These are phyloP conservation scores for Adrianichthys oophorus DNA, from an alignment of 2,797 vertebrate genomes.

Conservation along the genomic window DNA sequence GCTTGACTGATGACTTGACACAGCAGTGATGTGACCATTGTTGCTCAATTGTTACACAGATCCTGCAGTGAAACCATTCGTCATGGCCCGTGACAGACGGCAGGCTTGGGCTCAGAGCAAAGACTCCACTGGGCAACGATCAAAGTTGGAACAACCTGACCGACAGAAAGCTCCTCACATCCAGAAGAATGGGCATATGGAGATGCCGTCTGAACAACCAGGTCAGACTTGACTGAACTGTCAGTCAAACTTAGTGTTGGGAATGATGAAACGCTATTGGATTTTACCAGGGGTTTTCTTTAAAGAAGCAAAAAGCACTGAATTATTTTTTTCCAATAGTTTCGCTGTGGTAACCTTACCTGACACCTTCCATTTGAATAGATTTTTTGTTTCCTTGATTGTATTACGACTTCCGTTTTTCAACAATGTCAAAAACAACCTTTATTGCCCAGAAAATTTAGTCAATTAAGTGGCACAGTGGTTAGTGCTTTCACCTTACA, in stretches of 20 bases:
- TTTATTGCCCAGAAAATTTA: too few relatives aligned
- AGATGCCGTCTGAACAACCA: conserved; percentile 39
- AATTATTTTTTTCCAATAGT: too few relatives aligned
- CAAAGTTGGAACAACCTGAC: conserved; percentile 15
- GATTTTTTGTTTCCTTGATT: too few relatives aligned
- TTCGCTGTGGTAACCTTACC: too few relatives aligned
- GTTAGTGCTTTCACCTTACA: too few relatives aligned
- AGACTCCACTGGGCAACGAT: conserved; percentile 59
- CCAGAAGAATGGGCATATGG: conserved; percentile 10
- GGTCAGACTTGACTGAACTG: conserved; percentile 35
- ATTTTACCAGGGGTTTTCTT: too few relatives aligned
- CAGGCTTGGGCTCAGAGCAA: conserved; percentile 65
- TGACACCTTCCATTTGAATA: too few relatives aligned
- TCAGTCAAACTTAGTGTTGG: neutral
- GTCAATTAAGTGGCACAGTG: too few relatives aligned
- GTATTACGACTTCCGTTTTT: too few relatives aligned
- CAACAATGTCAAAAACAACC: too few relatives aligned
- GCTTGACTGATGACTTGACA: conserved; percentile 32
- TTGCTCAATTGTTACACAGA: conserved; percentile 39
- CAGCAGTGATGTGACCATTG: neutral
- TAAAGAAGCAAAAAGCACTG: too few relatives aligned
- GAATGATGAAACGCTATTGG: too few relatives aligned
- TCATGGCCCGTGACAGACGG: conserved; percentile 46
- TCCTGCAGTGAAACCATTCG: conserved; percentile 22
- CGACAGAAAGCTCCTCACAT: conserved; percentile 19